Conservation (phyloP, 2,113 vertebrate species). For the Mesitornis unicolor region DNA sequence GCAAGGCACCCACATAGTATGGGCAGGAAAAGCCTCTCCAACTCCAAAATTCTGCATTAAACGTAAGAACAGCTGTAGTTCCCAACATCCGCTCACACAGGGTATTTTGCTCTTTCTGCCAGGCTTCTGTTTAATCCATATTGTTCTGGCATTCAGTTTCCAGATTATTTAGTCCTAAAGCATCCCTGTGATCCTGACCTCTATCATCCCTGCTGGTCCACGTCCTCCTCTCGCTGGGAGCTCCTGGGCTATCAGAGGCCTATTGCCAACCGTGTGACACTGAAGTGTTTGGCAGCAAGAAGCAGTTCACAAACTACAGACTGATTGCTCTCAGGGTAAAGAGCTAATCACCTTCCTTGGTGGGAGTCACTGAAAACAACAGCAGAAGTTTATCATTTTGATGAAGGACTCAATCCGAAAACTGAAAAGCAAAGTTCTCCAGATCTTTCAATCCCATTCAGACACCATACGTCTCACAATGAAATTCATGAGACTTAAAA, state of each 20-base stretch:
- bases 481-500: not conserved
- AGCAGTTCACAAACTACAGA: not conserved
- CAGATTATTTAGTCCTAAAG: not conserved
- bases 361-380: not conserved
- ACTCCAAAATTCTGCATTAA: not conserved
- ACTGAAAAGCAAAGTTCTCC: not conserved
- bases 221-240: not conserved
- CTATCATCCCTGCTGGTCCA: not conserved
- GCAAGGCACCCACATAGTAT: fast-evolving
- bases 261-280: fast-evolving
- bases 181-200: not conserved
- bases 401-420: not conserved
- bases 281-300: not conserved
- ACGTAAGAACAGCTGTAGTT: fast-evolving
- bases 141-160: not conserved
- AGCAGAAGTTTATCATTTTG: not conserved
- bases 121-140: not conserved
- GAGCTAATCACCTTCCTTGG: not conserved
- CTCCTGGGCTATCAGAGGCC: not conserved
- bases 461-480: not conserved
- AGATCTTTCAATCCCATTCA: not conserved
- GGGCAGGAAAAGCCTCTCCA: not conserved
- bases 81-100: not conserved
- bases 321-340: not conserved
- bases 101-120: not conserved